Conservation (phyloP, 1,140 invertebrate genomes). For the Metopolophium dirhodum region DNA sequence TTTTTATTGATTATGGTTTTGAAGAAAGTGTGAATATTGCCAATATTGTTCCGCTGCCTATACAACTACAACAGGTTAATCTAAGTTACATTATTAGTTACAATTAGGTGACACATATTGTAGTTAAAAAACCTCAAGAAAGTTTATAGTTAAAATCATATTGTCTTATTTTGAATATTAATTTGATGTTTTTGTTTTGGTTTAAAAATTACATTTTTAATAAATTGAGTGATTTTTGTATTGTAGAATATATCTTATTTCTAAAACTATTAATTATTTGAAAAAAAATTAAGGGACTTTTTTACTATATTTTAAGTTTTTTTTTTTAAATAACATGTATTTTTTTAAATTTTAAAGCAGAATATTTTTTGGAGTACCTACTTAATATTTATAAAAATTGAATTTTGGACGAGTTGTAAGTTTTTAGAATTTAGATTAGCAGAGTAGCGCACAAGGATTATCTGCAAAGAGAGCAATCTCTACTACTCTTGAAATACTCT, state of each 20-base stretch:
- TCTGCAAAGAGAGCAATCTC: neutral
- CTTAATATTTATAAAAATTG: too few relatives aligned
- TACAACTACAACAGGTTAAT: conserved; percentile 39
- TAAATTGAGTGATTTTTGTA: neutral
- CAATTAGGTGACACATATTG: neutral
- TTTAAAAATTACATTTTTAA: neutral
- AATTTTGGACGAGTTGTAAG: too few relatives aligned
- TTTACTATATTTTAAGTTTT: too few relatives aligned
- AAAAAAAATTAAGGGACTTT: too few relatives aligned
- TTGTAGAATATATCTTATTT: neutral
- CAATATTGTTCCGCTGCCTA: conserved; percentile 28
- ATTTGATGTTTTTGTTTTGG: neutral
- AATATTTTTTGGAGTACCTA: too few relatives aligned
- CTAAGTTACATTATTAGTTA: neutral
- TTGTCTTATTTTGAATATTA: neutral
- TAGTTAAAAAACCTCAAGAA: neutral
- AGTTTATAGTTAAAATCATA: neutral
- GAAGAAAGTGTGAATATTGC: conserved; percentile 32
- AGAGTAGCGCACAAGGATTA: neutral
- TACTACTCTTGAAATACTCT: too few relatives aligned
- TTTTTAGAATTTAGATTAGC: too few relatives aligned
- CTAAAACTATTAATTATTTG: too few relatives aligned
- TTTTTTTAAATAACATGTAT: too few relatives aligned
- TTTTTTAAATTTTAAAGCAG: too few relatives aligned
- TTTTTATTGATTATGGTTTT: conserved; percentile 51